Percentiles rank a stretch among this genome's conserved stretches.
These are phyloP conservation scores for Crypturellus tataupa DNA, from an alignment of 2,797 vertebrate species.

Conservation along the genomic window DNA sequence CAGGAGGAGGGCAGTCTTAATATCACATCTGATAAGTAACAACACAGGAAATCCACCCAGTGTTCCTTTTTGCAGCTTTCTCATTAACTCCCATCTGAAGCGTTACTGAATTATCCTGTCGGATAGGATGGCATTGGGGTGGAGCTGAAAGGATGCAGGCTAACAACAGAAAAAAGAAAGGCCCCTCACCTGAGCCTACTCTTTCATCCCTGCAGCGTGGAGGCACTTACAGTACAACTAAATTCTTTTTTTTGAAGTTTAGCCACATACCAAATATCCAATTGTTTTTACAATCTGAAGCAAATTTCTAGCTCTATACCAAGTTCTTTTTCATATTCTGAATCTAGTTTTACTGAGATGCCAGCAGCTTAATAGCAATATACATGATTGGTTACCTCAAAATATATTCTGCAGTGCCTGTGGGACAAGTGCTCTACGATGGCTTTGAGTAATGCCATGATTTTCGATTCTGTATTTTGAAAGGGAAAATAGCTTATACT, in stretches of 20 bases:
- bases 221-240: not conserved
- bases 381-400: not conserved
- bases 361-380: not conserved
- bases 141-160: not conserved
- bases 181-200: too few species aligned
- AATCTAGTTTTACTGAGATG: not conserved
- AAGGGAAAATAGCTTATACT: not conserved
- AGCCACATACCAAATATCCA: not conserved
- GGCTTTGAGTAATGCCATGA: not conserved
- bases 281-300: not conserved
- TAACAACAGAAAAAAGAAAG: not conserved
- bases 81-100: not conserved
- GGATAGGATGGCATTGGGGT: not conserved
- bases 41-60: not conserved
- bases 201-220: not conserved
- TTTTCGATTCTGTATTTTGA: not conserved
- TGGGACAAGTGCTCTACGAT: not conserved
- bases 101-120: not conserved
- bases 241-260: not conserved
- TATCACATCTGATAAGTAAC: not conserved
- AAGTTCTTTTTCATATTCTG: not conserved
- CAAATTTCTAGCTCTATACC: not conserved
- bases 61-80: not conserved
- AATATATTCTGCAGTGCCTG: not conserved
- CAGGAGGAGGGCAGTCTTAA: not conserved